Base-by-base conservation (phyloP, 2,888 invertebrate species). In the Amphipoea oculea region DNA sequence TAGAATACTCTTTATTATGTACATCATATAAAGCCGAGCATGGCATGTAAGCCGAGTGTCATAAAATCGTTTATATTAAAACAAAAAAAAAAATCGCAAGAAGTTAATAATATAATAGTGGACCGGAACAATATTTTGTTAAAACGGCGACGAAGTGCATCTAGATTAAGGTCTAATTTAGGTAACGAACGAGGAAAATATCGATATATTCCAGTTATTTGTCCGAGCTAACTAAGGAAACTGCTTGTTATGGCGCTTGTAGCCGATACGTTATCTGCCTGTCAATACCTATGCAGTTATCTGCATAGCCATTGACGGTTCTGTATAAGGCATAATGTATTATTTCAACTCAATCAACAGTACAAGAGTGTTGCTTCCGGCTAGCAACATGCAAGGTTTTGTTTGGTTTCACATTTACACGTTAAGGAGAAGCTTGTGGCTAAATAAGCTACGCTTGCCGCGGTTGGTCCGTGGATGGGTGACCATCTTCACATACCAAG, bases 211-310 rank as follows among this genome's bases (percentile, higher is more conserved):
- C 54, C 20, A 73, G 72, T 80, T 85, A 76, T 82, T 82, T 81
- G 73, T 81, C 70, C 40, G 0, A 23, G 67, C 1, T 65, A 68
- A 75, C 42, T 71, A 88, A 86, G 83, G 77, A 77, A 85, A 72
- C n/a, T 5, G 20, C 82, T 69, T n/a, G 74, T 77, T 72, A 76
- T 2, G 70, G 63, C 48, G 42, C 36, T 76, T 62, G 71, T 62
- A 66, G 42, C 4, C 72, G 82, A 88, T 88, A 85, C 42, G 36
- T 81, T 85, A 85, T 85, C 85, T 5, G 0, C 20, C 42, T 70
- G 86, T 77, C 82, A 86, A 75, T 81, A 88, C 40, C 12, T n/a
- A 60, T 81, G 82, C 82, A 88, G 72, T 70, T 88, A 85, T 85
- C 88, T 77, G 76, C 86, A 74, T 77, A 87, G 67, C 36, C 74